Evolutionary conservation across 2,888 invertebrate genomes (phyloP).

Genomic region (Electrophaes corylata): DNA sequence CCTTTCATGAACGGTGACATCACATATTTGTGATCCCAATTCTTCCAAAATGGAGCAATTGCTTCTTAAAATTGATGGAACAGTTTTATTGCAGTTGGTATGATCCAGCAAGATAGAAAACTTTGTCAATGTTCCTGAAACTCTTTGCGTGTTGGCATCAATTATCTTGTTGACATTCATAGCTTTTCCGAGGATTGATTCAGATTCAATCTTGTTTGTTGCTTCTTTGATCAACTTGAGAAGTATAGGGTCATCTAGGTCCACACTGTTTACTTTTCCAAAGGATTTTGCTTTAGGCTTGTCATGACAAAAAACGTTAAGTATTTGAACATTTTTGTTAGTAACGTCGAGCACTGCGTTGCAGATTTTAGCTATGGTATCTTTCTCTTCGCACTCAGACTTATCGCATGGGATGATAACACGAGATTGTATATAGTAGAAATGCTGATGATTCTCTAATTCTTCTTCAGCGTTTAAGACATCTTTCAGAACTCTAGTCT

Average conservation of each 20-base stretch:
- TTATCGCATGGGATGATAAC: conserved; percentile 61
- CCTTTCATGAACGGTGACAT: conserved; percentile 59
- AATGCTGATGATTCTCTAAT: conserved; percentile 56
- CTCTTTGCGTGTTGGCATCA: conserved; percentile 56
- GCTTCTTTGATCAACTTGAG: conserved; percentile 50
- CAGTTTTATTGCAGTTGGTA: conserved; percentile 61
- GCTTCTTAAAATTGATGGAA: conserved; percentile 45
- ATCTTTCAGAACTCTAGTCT: conserved; percentile 58
- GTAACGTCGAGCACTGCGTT: conserved; percentile 77
- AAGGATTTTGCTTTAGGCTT: conserved; percentile 48
- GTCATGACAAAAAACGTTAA: conserved; percentile 78
- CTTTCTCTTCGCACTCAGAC: conserved; percentile 56
- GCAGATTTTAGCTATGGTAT: conserved; percentile 75
- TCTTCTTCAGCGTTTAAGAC: conserved; percentile 67
- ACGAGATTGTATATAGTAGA: conserved; percentile 62
- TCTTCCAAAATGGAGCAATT: conserved; percentile 56
- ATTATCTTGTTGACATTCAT: conserved; percentile 57
- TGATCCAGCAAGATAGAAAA: conserved; percentile 55
- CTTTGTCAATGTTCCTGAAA: conserved; percentile 60
- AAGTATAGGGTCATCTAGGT: conserved; percentile 59
- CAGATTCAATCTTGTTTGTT: conserved; percentile 61
- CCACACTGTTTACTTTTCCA: conserved; percentile 46
- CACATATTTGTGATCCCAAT: conserved; percentile 61
- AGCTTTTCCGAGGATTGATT: conserved; percentile 49
- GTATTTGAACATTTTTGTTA: conserved; percentile 68